Conservation (phyloP, 2,797 vertebrate genomes). For the Microhierax caerulescens region DNA sequence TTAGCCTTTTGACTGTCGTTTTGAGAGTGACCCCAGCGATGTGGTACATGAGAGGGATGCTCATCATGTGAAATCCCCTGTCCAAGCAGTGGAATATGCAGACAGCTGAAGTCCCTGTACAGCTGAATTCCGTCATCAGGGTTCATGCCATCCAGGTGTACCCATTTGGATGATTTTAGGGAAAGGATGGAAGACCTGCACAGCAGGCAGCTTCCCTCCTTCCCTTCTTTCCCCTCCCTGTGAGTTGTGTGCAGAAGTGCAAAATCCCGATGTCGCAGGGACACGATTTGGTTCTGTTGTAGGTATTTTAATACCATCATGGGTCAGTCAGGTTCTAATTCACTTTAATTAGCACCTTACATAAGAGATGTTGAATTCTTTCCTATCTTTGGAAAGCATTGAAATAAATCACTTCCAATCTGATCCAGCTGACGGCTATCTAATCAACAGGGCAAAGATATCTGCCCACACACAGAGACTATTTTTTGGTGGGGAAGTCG, state of each 20-base stretch:
- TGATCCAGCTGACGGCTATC: background rate
- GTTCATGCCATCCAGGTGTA: background rate
- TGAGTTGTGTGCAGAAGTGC: background rate
- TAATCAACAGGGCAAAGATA: background rate
- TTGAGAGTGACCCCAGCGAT: background rate
- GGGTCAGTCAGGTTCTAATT: background rate
- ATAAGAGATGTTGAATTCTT: background rate
- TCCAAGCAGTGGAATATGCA: background rate
- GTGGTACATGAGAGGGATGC: background rate
- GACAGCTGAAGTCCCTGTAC: background rate
- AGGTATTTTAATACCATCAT: background rate
- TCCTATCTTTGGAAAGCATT: background rate
- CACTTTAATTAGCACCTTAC: slow-evolving; percentile 1
- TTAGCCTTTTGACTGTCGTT: background rate
- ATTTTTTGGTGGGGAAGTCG: background rate
- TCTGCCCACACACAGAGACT: background rate
- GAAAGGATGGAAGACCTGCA: background rate
- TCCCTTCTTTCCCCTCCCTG: background rate
- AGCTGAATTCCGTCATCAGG: background rate
- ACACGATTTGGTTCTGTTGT: background rate
- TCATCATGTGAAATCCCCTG: background rate
- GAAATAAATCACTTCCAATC: background rate
- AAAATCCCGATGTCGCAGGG: background rate
- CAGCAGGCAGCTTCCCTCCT: background rate
- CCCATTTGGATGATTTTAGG: background rate